Evolutionary conservation across 1,140 invertebrate species (phyloP).

Genomic region (Battus philenor): DNA sequence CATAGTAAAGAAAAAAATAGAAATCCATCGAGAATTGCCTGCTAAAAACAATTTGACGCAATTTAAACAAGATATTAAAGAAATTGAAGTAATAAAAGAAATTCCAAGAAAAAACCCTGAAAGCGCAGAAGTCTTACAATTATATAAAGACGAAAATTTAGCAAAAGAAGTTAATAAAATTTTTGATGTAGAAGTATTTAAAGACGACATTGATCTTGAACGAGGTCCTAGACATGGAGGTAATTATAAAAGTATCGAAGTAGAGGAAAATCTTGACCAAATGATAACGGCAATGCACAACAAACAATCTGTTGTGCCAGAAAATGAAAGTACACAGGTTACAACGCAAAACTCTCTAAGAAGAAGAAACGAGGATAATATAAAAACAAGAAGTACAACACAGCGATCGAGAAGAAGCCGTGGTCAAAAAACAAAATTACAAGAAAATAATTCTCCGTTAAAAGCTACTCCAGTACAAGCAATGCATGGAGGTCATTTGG

Average conservation of each 20-base stretch:
- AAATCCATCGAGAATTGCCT: constrained; percentile 62
- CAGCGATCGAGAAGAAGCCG: constrained; percentile 24
- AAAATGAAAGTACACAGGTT: constrained; percentile 42
- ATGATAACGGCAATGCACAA: no score
- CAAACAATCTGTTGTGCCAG: constrained; percentile 9
- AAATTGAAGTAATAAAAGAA: constrained; percentile 69
- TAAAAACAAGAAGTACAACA: constrained; percentile 24
- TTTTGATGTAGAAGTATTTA: constrained; percentile 66
- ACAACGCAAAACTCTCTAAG: constrained; percentile 27
- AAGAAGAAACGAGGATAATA: constrained; percentile 8
- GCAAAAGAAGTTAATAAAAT: constrained; percentile 65
- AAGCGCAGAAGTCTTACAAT: constrained; percentile 46
- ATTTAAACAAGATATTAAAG: constrained; percentile 64
- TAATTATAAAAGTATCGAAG: constrained; percentile 54
- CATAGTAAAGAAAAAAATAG: constrained; percentile 50
- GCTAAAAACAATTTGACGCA: constrained; percentile 49
- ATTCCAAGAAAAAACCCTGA: constrained; percentile 41
- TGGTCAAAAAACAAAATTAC: constrained; percentile 32
- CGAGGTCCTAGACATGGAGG: constrained; percentile 62
- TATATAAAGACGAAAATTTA: constrained; percentile 64
- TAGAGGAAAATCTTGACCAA: constrained; percentile 18
- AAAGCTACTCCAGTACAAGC: constrained; percentile 17
- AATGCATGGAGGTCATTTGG: constrained; percentile 46
- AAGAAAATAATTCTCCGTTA: constrained; percentile 31
- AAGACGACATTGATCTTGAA: constrained; percentile 44